phyloP scores from a whole-genome alignment of 2,888 invertebrate species.

The Archaeoteleia sp. region DNA sequence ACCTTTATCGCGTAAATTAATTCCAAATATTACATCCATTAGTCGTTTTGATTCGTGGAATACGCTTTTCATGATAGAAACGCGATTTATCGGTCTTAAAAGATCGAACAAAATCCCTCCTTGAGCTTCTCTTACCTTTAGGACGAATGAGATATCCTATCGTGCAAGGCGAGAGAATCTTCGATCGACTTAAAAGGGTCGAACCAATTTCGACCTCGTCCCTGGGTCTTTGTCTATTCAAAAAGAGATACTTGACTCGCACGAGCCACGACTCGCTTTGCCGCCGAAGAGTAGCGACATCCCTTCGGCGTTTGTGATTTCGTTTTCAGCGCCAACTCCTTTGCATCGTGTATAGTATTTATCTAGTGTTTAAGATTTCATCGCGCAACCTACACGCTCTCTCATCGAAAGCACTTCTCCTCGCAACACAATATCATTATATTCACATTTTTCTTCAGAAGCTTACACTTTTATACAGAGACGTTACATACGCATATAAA shows the following conservation, averaged over 20 bases:
- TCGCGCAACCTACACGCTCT: not conserved
- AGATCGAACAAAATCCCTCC: constrained; percentile 14
- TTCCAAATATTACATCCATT: constrained; percentile 9
- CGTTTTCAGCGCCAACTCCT: constrained; percentile 12
- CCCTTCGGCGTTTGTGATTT: constrained; percentile 10
- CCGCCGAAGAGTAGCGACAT: constrained; percentile 3
- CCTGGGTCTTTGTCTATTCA: not conserved
- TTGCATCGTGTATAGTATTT: constrained; percentile 1
- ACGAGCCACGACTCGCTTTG: constrained; percentile 2
- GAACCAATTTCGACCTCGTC: constrained; percentile 14
- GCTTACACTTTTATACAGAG: too few species aligned
- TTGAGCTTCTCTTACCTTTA: constrained; percentile 15
- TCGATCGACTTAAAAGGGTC: constrained; percentile 22
- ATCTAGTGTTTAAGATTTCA: constrained; percentile 7
- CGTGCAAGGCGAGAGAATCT: constrained; percentile 8
- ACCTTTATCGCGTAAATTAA: not conserved
- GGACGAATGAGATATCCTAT: constrained; percentile 26
- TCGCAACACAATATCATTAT: not conserved
- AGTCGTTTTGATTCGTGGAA: constrained; percentile 4
- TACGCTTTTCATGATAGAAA: constrained; percentile 8
- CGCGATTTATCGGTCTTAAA: constrained; percentile 19
- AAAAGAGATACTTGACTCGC: constrained; percentile 13
- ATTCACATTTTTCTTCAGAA: too few species aligned
- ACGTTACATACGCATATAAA: too few species aligned
- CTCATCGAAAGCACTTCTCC: not conserved